Evolutionary conservation across 2,888 invertebrate species (phyloP), one percentile per base, ranked within the genome.

Genomic region (Barypeithes pellucidus): DNA sequence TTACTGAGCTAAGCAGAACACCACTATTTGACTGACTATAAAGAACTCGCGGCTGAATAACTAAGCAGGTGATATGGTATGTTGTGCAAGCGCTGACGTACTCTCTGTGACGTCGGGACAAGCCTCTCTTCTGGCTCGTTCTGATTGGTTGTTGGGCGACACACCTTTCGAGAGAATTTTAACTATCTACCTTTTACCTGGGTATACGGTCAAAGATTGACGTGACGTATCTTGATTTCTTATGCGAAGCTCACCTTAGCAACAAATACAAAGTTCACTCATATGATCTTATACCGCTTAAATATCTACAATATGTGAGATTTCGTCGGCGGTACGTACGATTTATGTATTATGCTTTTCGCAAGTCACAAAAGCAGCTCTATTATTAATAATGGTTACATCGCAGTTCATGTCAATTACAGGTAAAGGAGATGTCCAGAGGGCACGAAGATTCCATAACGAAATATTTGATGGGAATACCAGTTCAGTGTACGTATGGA

Each of bases 51-150:
- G 70, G 39, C 71, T 62, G 52, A 72, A 67, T 61, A 70, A 75
- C 76, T 76, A 76, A 77, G 78, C 77, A 78, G 78, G 78, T 78
- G 78, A 78, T 76, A 75, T 77, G 50, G 33, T 54, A 54, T 73
- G 71, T 77, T 77, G 76, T 77, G 77, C 77, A 77, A 78, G 76
- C 73, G 18, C 72, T 78, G 76, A 77, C 77, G 78, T 77, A 73
- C 62, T 24, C 52, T 59, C 66, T 47, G 75, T 78, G 77, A 78
- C 77, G 78, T 78, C 60, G 67, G 72, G 77, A 75, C 77, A 73
- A 77, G 78, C 78, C 78, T 71, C 73, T 75, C 41, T 29, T 63
- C n/a, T 36, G 16, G 41, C 18, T 50, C 18, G 7, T 52, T 73
- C 12, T 63, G 54, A 78, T 78, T 78, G 78, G 78, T 54, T 45